Evolutionary conservation across 2,113 vertebrate species (phyloP).

Genomic region (Syngnathus floridae): DNA sequence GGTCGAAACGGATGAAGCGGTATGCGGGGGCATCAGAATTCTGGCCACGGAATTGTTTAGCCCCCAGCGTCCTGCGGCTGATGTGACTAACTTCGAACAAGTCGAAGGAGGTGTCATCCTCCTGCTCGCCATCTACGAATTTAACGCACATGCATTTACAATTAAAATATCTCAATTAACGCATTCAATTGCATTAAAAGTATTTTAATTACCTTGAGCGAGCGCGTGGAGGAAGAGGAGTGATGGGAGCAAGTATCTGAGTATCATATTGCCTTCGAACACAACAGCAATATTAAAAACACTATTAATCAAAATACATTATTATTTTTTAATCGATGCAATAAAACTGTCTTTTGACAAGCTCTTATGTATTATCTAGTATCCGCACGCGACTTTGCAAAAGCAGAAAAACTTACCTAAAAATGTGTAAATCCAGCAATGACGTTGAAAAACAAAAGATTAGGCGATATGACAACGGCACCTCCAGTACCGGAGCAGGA

Average conservation of each 20-base stretch:
- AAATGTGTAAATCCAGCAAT: slow-evolving; percentile 36
- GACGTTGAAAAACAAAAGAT: background rate
- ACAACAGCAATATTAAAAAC: slow-evolving; percentile 19
- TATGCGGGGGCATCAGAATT: slow-evolving; percentile 77
- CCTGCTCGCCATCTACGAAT: slow-evolving; percentile 75
- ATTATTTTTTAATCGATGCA: background rate
- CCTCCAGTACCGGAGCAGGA: slow-evolving; percentile 44
- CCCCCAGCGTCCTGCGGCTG: slow-evolving; percentile 85
- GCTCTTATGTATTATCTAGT: background rate
- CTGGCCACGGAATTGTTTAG: slow-evolving; percentile 87
- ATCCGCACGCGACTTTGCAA: background rate
- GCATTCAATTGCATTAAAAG: background rate
- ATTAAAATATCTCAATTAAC: background rate
- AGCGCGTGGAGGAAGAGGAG: slow-evolving; percentile 67
- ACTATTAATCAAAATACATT: no score
- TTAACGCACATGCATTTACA: slow-evolving; percentile 1
- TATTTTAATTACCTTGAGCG: slow-evolving; percentile 69
- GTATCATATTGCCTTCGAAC: slow-evolving; percentile 76
- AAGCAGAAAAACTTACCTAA: slow-evolving; percentile 43
- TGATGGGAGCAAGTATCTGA: slow-evolving; percentile 71
- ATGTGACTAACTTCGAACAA: slow-evolving; percentile 87
- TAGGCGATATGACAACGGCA: slow-evolving; percentile 4
- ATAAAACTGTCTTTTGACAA: background rate
- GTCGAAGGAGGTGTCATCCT: slow-evolving; percentile 81
- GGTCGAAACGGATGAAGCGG: slow-evolving; percentile 93